Evolutionary conservation across 2,888 invertebrate genomes (phyloP), one percentile per base, ranked within the genome.

Genomic region (Drosophila antonietae): DNA sequence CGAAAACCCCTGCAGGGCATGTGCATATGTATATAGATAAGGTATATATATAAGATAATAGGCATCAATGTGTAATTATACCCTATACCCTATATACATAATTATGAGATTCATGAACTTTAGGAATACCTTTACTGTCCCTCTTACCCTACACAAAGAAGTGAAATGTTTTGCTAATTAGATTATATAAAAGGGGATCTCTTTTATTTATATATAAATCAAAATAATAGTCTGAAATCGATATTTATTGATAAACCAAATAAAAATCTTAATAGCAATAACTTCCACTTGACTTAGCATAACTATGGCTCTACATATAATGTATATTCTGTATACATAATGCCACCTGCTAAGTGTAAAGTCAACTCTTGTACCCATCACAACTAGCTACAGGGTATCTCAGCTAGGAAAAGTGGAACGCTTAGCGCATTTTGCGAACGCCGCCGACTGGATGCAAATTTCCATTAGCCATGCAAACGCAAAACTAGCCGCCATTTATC

Each of bases 381-480:
- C 7, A 7, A 18, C 14, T 18, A 18, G 3, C 31, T 43, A 35
- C 15, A 57, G 57, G 57, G 57, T 35, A 44, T 49, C 20, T 44
- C 51, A 18, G 62, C 15, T 44, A 46, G 33, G 46, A 53, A 60
- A 60, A 56, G 43, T 59, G 37, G 49, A 77, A 76, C 65, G 77
- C 68, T 75, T 76, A 73, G 77, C 68, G 78, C 68, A 68, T 73
- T 77, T 80, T 80, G 78, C 66, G 62, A 35, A 59, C 71, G 82
- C 89, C 88, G 74, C 77, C 88, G 77, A 87, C 88, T 85, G 83
- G 80, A 82, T 85, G 85, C 85, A 86, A 85, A 86, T 86, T 86
- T 86, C 88, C 85, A 86, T 86, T 86, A 86, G 88, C 88, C 88
- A 89, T 88, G 89, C 88, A 85, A 85, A 85, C 88, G 88, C 86